Conservation (phyloP, 2,113 vertebrate species). For the Suricata suricatta region DNA sequence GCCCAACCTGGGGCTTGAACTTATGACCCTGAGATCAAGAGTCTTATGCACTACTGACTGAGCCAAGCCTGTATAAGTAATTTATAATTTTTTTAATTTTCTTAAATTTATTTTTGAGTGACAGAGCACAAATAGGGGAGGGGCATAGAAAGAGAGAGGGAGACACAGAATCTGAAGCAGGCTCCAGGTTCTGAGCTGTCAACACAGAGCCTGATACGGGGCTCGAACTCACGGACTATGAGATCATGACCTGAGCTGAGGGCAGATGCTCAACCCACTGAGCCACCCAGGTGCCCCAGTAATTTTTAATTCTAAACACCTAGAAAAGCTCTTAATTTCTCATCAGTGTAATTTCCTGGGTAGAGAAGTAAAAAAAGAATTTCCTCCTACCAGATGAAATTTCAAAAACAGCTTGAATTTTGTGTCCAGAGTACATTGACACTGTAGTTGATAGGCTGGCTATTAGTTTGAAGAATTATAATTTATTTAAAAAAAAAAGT, state of each 20-base stretch:
- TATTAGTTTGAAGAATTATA: conserved; percentile 9
- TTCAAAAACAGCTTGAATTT: conserved; percentile 1
- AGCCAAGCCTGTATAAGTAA: neutral
- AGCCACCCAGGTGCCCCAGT: neutral
- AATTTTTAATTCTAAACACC: neutral
- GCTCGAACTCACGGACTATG: accelerated
- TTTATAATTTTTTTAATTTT: too few relatives aligned
- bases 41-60: neutral
- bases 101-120: too few relatives aligned
- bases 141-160: too few relatives aligned
- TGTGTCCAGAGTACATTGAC: neutral
- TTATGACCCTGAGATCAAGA: neutral
- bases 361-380: neutral
- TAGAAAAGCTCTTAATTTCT: neutral
- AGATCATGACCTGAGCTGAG: neutral
- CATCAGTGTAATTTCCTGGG: neutral
- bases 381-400: neutral
- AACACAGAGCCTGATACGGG: neutral
- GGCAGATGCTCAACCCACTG: neutral
- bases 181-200: too few relatives aligned
- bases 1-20: neutral
- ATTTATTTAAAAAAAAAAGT: neutral
- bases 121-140: too few relatives aligned
- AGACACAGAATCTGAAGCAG: too few relatives aligned
- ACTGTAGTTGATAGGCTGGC: neutral